Conservation (phyloP, 2,797 vertebrate species). For the Ispidina lecontei region DNA sequence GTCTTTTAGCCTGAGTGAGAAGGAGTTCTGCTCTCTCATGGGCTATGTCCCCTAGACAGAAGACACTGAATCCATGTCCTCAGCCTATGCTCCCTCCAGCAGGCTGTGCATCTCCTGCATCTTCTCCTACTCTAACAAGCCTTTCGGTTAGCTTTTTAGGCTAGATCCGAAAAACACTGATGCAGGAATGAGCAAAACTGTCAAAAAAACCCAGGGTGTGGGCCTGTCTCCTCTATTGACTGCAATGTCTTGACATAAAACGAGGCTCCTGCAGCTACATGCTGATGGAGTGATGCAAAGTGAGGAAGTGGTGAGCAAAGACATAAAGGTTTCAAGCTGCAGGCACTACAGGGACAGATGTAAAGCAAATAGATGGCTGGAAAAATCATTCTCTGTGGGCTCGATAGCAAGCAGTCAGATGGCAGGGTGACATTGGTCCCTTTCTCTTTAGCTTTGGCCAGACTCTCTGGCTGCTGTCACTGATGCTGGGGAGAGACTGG, state of each 20-base stretch:
- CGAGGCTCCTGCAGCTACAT: neutral
- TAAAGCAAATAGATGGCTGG: neutral
- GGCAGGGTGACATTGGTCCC: neutral
- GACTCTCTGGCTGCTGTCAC: neutral
- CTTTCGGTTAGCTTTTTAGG: neutral
- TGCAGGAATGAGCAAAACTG: neutral
- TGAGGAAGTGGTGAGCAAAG: neutral
- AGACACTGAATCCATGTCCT: accelerated
- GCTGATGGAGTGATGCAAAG: neutral
- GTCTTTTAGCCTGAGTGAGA: neutral
- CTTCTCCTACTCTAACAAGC: neutral
- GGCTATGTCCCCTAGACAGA: neutral
- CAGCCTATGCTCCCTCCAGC: neutral
- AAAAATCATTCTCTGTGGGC: neutral
- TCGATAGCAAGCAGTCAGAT: neutral
- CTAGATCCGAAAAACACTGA: neutral
- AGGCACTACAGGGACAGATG: neutral
- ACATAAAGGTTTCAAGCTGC: neutral
- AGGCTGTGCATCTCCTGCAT: neutral
- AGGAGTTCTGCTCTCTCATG: neutral
- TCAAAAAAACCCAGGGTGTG: neutral
- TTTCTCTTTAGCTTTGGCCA: neutral
- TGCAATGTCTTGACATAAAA: neutral
- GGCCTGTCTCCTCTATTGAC: neutral
- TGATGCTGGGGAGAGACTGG: neutral